phyloP scores from a whole-genome alignment of 92 coral and sea anemone species.

The Galaxea fascicularis region DNA sequence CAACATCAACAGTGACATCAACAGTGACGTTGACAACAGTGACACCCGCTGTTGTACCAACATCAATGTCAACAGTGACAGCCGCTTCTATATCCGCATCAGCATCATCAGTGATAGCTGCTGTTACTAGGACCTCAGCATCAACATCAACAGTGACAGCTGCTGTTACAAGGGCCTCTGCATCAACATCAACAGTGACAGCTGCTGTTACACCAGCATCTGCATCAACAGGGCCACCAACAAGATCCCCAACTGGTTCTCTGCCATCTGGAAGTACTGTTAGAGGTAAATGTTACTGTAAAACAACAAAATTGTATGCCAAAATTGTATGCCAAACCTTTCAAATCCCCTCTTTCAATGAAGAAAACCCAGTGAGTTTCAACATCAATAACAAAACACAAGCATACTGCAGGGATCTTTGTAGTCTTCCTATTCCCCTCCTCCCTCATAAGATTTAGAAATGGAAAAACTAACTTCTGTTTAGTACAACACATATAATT shows the following conservation, averaged over 20 bases:
- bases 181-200: neutral
- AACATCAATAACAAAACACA: neutral
- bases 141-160: too few species aligned
- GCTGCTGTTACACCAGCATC: neutral
- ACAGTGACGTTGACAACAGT: too few species aligned
- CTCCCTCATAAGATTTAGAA: neutral
- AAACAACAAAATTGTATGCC: too few species aligned
- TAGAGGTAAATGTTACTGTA: neutral
- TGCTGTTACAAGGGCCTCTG: neutral
- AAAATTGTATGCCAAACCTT: neutral
- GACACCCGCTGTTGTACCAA: too few species aligned
- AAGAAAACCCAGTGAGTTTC: neutral
- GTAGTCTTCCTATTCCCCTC: neutral
- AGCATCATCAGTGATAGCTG: too few species aligned
- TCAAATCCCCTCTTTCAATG: too few species aligned
- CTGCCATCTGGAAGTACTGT: neutral
- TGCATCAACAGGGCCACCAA: conserved; percentile 3
- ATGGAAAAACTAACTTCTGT: neutral
- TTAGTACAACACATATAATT: neutral
- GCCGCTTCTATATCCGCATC: too few species aligned
- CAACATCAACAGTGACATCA: neutral
- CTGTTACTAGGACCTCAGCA: too few species aligned
- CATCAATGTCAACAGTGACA: too few species aligned
- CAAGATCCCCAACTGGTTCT: neutral
- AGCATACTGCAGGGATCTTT: neutral